Base-by-base conservation (phyloP, 2,797 vertebrate species). In the Pterois miles region DNA sequence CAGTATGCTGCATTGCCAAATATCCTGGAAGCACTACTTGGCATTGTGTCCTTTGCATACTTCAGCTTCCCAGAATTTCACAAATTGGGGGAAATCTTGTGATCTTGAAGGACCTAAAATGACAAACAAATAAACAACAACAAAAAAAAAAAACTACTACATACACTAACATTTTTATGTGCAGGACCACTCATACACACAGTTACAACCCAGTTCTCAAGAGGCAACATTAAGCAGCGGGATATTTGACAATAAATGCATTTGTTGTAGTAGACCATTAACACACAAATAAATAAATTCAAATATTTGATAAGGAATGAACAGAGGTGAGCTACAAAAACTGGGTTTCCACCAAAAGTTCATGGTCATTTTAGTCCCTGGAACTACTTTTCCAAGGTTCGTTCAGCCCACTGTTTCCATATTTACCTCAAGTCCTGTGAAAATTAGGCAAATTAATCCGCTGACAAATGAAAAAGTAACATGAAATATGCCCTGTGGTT, bases 21-120 rank as follows among this genome's bases (percentile, higher is more conserved):
- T 57, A 29, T 58, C 52, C 50, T 71, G 11, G 0, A 6, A 48
- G 34, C 29, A 29, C 43, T 57, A 7, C 20, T 40, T 66, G n/a
- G 25, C 31, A 3, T 22, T 34, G 38, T 46, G 20, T 58, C 27
- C 36, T 57, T 18, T 65, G 23, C 66, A 69, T 67, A 56, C 43
- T 64, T 77, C 4, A 40, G 18, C 64, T 69, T 68, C 40, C 50
- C 33, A 69, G 52, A 74, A 68, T 75, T 65, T 59, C 50, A 31
- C 13, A 62, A 81, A 69, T 43, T 11, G 23, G 27, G 50, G 33
- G 69, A 38, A 81, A 81, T 53, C 29, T 59, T 81, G 74, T 58
- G 33, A 66, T 75, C 6, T 18, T 57, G 14, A n/a, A 74, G 56
- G 23, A 62, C 33, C 22, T 58, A 62, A 73, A 77, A 69, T 14